Conservation (phyloP, 2,113 vertebrate genomes). For the Osmerus mordax region DNA sequence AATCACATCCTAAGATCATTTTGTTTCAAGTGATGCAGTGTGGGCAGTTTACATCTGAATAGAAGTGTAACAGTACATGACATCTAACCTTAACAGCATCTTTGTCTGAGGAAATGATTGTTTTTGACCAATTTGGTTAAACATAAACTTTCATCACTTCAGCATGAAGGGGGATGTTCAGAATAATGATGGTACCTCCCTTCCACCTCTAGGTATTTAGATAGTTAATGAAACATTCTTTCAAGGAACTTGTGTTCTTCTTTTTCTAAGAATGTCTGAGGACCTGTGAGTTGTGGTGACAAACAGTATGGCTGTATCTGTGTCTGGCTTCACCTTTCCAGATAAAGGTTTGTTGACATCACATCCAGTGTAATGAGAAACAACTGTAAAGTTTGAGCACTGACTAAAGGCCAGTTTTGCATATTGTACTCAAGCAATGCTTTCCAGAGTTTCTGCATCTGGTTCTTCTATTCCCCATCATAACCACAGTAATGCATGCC, state of each 20-base stretch:
- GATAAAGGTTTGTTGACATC: neutral
- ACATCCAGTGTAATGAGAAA: neutral
- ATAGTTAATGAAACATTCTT: neutral
- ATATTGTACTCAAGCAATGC: neutral
- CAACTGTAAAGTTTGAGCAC: neutral
- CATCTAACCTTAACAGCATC: neutral
- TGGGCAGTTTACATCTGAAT: too few species aligned
- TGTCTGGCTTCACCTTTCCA: neutral
- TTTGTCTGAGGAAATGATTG: neutral
- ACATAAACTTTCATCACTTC: neutral
- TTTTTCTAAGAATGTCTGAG: neutral
- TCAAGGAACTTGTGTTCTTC: neutral
- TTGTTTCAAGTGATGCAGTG: neutral
- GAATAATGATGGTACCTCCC: neutral
- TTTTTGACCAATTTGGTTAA: neutral
- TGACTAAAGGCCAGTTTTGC: neutral
- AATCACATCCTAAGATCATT: neutral
- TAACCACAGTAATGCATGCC: constrained; percentile 9
- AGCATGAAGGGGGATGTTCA: neutral
- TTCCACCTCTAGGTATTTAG: neutral
- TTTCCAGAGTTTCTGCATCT: too few species aligned
- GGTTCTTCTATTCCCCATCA: neutral
- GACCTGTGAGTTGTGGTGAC: neutral
- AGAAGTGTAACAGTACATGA: too few species aligned
- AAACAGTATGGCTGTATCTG: neutral